Base-by-base conservation (phyloP, 1,140 invertebrate genomes). In the Panagrolaimus sp. region DNA sequence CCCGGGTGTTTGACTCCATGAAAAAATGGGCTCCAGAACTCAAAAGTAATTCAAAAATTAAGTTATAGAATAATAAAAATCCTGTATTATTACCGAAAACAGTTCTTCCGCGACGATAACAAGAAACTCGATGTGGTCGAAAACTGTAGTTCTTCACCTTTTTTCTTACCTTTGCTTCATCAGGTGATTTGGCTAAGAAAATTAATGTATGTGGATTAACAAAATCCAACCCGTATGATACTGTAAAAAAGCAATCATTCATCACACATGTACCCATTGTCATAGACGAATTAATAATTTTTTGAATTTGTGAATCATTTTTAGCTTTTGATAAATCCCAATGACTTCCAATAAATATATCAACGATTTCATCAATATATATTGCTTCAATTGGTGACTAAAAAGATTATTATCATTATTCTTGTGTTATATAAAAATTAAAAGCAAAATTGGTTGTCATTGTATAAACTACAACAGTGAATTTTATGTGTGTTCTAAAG, bases 171-270 rank as follows among this genome's bases (percentile, higher is more conserved):
- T 38, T 68, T 46, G 73, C 68, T 27, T 68, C 68, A 25, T 77
- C 74, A 2, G 38, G 44, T 13, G 75, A 31, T 42, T 77, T 71
- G 9, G 75, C 46, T 13, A 74, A 51, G 53, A 74, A 74, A 5
- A 77, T 63, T 42, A 78, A 78, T 3, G 75, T 25, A 9, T 67
- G 47, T 11, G 73, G 73, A 63, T 75, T 71, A 9, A 77, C 68
- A 65, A 73, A 74, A 44, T 74, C 76, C n/a, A 38, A 42, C 2
- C 73, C 73, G 57, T 74, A 65, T 20, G 66, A 45, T 7, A 74
- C 72, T 45, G 72, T 74, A 9, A 74, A 65, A 25, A 70, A 63
- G n/a, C 68, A 68, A 45, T 74, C 63, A 31, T 27, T 27, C 20
- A 73, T 46, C 11, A 63, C 65, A 48, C 64, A 51, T 2, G 66